Base-by-base conservation (phyloP, 1,140 invertebrate genomes). In the Steinernema feltiae region DNA sequence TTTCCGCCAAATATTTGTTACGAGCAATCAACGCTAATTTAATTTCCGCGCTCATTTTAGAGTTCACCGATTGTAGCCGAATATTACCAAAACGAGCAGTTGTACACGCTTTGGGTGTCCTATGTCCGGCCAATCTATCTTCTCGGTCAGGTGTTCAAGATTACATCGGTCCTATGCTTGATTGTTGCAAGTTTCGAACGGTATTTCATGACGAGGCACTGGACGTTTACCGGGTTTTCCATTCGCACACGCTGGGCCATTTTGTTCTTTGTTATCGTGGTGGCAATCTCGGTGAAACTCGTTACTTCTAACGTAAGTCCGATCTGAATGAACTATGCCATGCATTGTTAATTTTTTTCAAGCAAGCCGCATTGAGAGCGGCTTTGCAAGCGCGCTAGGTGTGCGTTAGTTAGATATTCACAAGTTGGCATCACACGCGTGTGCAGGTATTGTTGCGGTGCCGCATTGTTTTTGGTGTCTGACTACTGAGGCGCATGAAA, bases 211-310 rank as follows among this genome's bases (percentile, higher is more conserved):
- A 85, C 83, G 32, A 78, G 79, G 15, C 84, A 85, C 74, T 85
- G 84, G 84, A 86, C 84, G 29, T 84, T 82, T 70, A 82, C 81
- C 30, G 84, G 84, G 3, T 85, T 85, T 72, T 82, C 84, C 29
- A 76, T 78, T 31, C 70, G 81, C 2, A 82, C 81, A 1, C 76
- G 84, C 30, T 85, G 84, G 84, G 46, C 86, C 24, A 53, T 85
- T 24, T 76, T 85, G 17, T 48, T 76, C 17, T 69, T 46, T 21
- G 70, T 80, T 12, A 74, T 85, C 29, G 69, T 71, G 24, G 48
- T 78, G 21, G 80, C 78, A 18, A 74, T 85, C 31, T 75, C 82
- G 18, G 75, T 85, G 15, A 85, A 82, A 69, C 71, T 83, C n/a
- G 35, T 77, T n/a, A 83, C 81, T 31, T 48, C 80, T 29, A 78